phyloP scores from a whole-genome alignment of 2,888 invertebrate genomes.

The Sericinus montela region DNA sequence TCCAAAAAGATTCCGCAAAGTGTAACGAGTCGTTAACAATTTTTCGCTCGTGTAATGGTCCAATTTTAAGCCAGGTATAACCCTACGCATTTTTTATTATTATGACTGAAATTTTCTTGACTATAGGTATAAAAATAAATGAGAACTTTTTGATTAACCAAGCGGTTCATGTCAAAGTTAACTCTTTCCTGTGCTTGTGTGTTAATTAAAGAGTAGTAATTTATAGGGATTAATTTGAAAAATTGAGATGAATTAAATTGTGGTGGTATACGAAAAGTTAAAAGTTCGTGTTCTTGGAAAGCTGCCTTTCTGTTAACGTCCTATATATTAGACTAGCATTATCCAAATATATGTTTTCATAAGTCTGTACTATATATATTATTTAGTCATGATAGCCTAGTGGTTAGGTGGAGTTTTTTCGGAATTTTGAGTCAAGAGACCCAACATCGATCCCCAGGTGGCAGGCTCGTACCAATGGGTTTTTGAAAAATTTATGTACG shows the following conservation, averaged over 20 bases:
- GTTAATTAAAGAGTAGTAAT: slow-evolving; percentile 11
- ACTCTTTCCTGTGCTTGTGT: slow-evolving; percentile 4
- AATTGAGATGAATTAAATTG: slow-evolving; percentile 11
- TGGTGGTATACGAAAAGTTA: slow-evolving; percentile 8
- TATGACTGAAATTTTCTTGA: not conserved
- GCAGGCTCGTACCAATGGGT: too few species aligned
- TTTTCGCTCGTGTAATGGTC: slow-evolving; percentile 14
- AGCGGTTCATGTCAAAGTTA: slow-evolving; percentile 6
- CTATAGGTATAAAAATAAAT: slow-evolving; percentile 8
- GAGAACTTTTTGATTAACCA: slow-evolving; percentile 7
- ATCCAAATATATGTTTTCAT: too few species aligned
- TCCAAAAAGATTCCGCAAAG: slow-evolving; percentile 39
- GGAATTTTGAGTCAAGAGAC: too few species aligned
- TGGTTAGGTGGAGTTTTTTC: too few species aligned
- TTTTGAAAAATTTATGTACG: too few species aligned
- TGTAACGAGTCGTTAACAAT: slow-evolving; percentile 23
- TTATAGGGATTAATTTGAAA: not conserved
- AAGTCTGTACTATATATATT: too few species aligned
- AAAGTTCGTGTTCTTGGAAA: too few species aligned
- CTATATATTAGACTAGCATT: too few species aligned
- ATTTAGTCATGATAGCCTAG: too few species aligned
- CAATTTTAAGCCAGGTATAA: slow-evolving; percentile 14
- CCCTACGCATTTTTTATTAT: slow-evolving; percentile 10
- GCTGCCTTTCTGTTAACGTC: too few species aligned
- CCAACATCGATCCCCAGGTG: too few species aligned